Conservation (phyloP, 2,888 invertebrate species). For the Heliconius ismenius region DNA sequence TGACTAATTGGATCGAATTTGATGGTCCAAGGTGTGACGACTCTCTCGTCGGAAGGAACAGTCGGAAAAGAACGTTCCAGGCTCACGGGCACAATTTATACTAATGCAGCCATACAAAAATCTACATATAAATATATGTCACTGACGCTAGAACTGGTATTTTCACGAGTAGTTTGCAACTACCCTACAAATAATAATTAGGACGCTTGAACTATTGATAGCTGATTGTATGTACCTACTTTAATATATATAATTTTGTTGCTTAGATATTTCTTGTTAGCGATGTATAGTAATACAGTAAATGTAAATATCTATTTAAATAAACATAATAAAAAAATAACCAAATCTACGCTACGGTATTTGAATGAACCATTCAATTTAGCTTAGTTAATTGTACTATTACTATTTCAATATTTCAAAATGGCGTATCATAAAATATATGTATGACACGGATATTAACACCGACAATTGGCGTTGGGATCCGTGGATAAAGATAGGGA, state of each 20-base stretch:
- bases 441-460: too few species aligned
- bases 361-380: background rate
- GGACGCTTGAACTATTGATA: background rate
- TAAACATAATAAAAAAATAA: too few species aligned
- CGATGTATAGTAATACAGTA: background rate
- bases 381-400: too few species aligned
- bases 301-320: background rate
- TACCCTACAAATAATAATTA: constrained; percentile 12
- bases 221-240: background rate
- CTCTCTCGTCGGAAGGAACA: constrained; percentile 26
- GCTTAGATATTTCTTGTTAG: background rate
- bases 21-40: constrained; percentile 23
- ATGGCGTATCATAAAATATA: too few species aligned
- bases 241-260: background rate
- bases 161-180: background rate
- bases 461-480: too few species aligned
- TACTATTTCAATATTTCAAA: background rate
- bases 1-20: constrained; percentile 34
- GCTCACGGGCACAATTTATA: constrained; percentile 18
- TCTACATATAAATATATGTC: constrained; percentile 12
- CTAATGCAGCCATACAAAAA: constrained; percentile 6
- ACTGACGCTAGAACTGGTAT: constrained; percentile 17
- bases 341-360: background rate
- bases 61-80: constrained; percentile 8
- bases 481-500: too few species aligned